Evolutionary conservation across 2,888 invertebrate species (phyloP), one percentile per base, ranked within the genome.

Genomic region (Biston stratarius): DNA sequence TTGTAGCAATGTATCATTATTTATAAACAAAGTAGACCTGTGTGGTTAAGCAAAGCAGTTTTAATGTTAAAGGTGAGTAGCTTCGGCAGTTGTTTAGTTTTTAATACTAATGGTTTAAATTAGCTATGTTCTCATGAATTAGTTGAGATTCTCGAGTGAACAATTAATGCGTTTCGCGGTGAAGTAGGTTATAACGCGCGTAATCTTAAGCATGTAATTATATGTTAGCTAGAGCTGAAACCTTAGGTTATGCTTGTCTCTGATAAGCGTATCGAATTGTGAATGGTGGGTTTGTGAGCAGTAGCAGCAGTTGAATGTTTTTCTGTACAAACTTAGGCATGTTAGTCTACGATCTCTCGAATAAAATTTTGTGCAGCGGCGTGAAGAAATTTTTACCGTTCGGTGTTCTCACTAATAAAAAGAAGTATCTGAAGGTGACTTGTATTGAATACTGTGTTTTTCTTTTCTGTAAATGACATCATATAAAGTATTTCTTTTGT

Each of bases 311-410:
- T 34, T 57, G 1, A 34, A 44, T 45, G 14, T 45, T 34, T 57
- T 33, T 44, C 14, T 14, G 33, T 7, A 44, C 5, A 12, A 5
- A 42, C 33, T 56, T 53, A 36, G 14, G 53, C 40, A 40, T 53
- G 53, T 42, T 14, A 15, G 38, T 53, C 53, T 45, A 3, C 36
- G 52, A 53, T 7, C n/a, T 1, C 36, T 55, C 14, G 33, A 61
- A 53, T 8, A 61, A 2, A 57, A 40, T 56, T 53, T 57, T 36
- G 64, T 62, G 69, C 62, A 60, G 40, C 56, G 45, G 45, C 51
- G 65, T 61, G 65, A 40, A 33, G 8, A 15, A 38, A 14, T 61
- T 8, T 52, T 33, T 42, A 36, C 60, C 60, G 60, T 60, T 49
- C 6, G 7, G 53, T 52, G 64, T 53, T 33, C n/a, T 56, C 34